A percentile compares a stretch with the other conserved stretches of the same genome.
These are phyloP conservation scores for Melangyna quadrimaculata DNA, from an alignment of 2,888 invertebrate species.

Conservation along the genomic window DNA sequence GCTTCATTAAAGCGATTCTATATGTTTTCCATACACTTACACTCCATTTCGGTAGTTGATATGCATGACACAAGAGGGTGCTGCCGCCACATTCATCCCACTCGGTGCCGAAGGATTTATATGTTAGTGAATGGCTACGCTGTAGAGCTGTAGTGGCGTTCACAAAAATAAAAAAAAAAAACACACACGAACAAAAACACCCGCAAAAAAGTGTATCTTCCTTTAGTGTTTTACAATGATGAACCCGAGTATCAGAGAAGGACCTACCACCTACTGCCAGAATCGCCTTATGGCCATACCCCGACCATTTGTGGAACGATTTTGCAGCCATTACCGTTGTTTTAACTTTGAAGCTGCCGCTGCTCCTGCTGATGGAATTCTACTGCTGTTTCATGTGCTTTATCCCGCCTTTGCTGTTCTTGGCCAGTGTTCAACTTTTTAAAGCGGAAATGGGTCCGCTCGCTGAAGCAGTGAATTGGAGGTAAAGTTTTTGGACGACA, in stretches of 20 bases:
- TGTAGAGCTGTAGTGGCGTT: slow-evolving; percentile 40
- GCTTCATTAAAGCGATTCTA: slow-evolving; percentile 14
- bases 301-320: slow-evolving; percentile 69
- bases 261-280: slow-evolving; percentile 48
- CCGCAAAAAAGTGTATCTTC: slow-evolving; percentile 45
- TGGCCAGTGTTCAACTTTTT: slow-evolving; percentile 56
- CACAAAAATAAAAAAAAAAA: background rate
- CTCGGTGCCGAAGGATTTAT: slow-evolving; percentile 52
- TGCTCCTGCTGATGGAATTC: slow-evolving; percentile 19
- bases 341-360: slow-evolving; percentile 52
- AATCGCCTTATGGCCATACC: slow-evolving; percentile 66
- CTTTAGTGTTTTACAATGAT: slow-evolving; percentile 66
- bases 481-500: slow-evolving; percentile 69
- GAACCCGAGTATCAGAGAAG: slow-evolving; percentile 57
- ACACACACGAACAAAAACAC: background rate
- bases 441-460: background rate
- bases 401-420: slow-evolving; percentile 36
- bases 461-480: slow-evolving; percentile 40
- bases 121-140: slow-evolving; percentile 62
- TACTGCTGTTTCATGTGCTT: slow-evolving; percentile 2
- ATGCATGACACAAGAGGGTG: background rate
- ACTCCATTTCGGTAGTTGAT: background rate
- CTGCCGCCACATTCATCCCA: slow-evolving; percentile 3
- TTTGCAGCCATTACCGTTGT: slow-evolving; percentile 71
- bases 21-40: slow-evolving; percentile 29